Base-by-base conservation (phyloP, 2,797 vertebrate species). In the Setipinna tenuifilis region DNA sequence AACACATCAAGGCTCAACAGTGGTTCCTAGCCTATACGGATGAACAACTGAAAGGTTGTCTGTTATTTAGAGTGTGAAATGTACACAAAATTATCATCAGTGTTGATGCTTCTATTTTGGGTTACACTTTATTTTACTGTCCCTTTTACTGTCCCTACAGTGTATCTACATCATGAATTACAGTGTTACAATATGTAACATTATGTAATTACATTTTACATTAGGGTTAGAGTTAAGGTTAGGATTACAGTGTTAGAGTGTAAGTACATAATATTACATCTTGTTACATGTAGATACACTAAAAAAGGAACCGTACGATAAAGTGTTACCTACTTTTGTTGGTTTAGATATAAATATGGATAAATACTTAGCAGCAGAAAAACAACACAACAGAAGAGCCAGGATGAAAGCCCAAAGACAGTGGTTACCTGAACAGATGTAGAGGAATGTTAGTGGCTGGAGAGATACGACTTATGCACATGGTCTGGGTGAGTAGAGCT, bases 1-100 rank as follows among this genome's bases (percentile, higher is more conserved):
- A 50, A 85, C 84, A 82, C 61, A 2, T 80, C 75, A 59, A 46
- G 31, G 78, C 61, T 87, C 91, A 93, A 78, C 71, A 78, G 71
- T 41, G 44, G 71, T 35, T 41, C 16, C 71, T 41, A 21, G 71
- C 71, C 17, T n/a, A 41, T 16, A 16, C 44, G 31, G 14, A 78
- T 78, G 31, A 44, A 78, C 35, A 41, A 4, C 35, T 78, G 41
- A 78, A 35, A 9, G 16, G 71, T 17, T 44, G 19, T 41, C 17
- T 19, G 16, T 41, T 31, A 41, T 75, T 78, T 21, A 5, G 21
- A 78, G 19, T 21, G 14, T 54, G 16, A 44, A 6, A 78, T 75
- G 16, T 35, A 41, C 35, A 19, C 71, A 78, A 44, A 3, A 41
- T 41, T 68, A 3, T 25, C 62, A 68, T n/a, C n/a, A n/a, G n/a